Evolutionary conservation across 2,888 invertebrate genomes (phyloP).

Genomic region (Ryuthela nishihirai): DNA sequence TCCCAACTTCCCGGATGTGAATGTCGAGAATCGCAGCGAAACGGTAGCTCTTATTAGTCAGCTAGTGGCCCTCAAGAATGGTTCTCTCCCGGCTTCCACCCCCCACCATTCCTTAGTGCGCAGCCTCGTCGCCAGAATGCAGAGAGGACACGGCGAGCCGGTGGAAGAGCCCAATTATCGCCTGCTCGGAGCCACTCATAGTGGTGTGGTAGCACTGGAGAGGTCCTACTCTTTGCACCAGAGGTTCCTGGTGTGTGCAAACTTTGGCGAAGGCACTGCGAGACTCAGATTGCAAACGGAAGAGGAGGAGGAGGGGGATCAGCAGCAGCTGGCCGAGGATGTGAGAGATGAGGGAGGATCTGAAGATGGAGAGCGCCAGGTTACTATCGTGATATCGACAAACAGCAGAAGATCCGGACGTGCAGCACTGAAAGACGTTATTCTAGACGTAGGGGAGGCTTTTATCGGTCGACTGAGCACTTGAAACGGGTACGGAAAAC

Average conservation of each 20-base stretch:
- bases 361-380: not conserved
- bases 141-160: not conserved
- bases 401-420: slow-evolving; percentile 1
- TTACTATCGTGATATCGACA: slow-evolving; percentile 6
- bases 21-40: slow-evolving; percentile 17
- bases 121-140: slow-evolving; percentile 1
- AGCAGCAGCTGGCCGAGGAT: not conserved
- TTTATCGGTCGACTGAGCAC: slow-evolving; percentile 6
- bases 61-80: slow-evolving; percentile 2
- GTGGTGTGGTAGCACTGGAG: not conserved
- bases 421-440: not conserved
- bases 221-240: not conserved
- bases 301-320: not conserved
- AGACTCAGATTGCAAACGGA: not conserved
- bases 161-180: not conserved
- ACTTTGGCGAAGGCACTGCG: slow-evolving; percentile 11
- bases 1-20: slow-evolving; percentile 53
- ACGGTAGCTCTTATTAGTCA: slow-evolving; percentile 4
- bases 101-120: not conserved
- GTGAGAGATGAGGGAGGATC: not conserved
- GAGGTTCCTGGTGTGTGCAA: slow-evolving; percentile 9
- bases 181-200: slow-evolving; percentile 8
- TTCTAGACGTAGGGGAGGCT: slow-evolving; percentile 18
- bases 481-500: too few species aligned
- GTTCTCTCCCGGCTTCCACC: not conserved